These are phyloP conservation scores for Emydoidea blandingii DNA, from an alignment of 2,797 vertebrate species.

Conservation along the genomic window DNA sequence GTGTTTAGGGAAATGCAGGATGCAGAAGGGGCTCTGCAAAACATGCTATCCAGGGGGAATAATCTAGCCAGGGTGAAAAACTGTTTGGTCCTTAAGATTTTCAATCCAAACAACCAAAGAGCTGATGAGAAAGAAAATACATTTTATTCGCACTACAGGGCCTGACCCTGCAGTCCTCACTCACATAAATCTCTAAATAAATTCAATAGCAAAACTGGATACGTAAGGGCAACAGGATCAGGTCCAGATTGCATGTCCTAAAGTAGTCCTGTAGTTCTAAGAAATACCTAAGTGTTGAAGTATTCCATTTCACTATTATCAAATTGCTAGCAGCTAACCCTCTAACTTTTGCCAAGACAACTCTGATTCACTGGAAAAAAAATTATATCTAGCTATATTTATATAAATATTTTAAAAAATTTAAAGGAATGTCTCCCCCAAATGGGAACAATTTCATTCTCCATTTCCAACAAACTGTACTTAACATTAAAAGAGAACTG, in stretches of 20 bases:
- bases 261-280: background rate
- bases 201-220: background rate
- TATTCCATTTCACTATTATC: slow-evolving; percentile 22
- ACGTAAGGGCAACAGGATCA: accelerated
- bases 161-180: accelerated
- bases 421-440: slow-evolving; percentile 82
- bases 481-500: slow-evolving; percentile 86
- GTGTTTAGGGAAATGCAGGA: background rate
- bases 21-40: background rate
- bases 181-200: accelerated
- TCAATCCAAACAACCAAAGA: background rate
- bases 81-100: background rate
- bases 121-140: background rate
- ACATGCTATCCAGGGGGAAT: background rate
- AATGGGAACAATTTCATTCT: slow-evolving; percentile 85
- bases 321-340: slow-evolving; percentile 24
- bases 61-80: background rate
- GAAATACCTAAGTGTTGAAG: background rate
- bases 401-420: background rate
- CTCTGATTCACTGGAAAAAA: background rate
- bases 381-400: background rate
- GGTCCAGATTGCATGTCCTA: accelerated
- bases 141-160: accelerated
- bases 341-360: slow-evolving; percentile 17
- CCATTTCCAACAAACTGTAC: slow-evolving; percentile 86